Conservation (phyloP, 2,113 vertebrate genomes). For the Aegithalos caudatus region DNA sequence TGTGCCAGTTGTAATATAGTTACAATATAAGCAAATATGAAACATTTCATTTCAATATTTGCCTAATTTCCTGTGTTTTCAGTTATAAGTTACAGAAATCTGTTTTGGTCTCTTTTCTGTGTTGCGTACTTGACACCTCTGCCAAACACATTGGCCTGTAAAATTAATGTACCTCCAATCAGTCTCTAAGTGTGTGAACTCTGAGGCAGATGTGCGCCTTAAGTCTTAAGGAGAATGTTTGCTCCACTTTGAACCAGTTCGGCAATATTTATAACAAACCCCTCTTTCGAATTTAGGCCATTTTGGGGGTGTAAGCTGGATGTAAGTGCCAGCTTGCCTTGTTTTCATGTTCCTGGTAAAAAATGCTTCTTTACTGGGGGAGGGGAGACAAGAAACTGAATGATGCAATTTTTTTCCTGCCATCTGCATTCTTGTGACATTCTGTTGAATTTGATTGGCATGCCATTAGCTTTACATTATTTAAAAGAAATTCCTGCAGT, state of each 20-base stretch:
- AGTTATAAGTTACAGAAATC: background rate
- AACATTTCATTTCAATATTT: background rate
- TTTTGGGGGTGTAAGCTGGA: background rate
- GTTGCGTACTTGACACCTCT: background rate
- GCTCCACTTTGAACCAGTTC: background rate
- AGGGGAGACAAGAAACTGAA: background rate
- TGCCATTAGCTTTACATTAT: conserved; percentile 8
- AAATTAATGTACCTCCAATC: background rate
- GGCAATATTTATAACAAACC: background rate
- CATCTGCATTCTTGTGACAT: conserved; percentile 1
- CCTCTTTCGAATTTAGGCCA: background rate
- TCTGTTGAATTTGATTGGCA: conserved; percentile 14
- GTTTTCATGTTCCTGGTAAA: background rate
- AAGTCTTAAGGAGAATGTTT: background rate
- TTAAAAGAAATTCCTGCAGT: conserved; percentile 28
- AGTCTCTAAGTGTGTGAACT: background rate
- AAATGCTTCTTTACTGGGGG: background rate
- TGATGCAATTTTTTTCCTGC: background rate
- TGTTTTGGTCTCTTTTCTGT: background rate
- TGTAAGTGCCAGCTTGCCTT: background rate
- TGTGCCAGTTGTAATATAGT: background rate
- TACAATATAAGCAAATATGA: background rate
- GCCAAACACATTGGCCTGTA: background rate
- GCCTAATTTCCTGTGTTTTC: background rate
- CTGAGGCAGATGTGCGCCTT: background rate